phyloP scores from a whole-genome alignment of 2,113 vertebrate genomes.

The Camarhynchus parvulus region DNA sequence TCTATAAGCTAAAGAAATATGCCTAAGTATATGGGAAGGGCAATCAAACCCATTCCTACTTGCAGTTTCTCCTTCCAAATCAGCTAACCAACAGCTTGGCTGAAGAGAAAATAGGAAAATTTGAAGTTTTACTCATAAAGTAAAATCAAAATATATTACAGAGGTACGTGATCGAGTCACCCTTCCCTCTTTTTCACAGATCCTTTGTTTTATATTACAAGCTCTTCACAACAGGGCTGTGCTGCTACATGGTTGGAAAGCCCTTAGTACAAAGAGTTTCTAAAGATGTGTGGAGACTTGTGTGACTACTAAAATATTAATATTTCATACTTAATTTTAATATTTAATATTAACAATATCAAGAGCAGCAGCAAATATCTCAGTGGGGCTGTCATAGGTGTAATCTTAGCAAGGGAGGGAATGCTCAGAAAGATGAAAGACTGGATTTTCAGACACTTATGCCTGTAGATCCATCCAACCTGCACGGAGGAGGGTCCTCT shows the following conservation, averaged over 20 bases:
- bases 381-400: slow-evolving; percentile 8
- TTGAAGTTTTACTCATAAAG: not conserved
- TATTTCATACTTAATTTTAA: slow-evolving; percentile 53
- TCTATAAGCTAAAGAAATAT: not conserved
- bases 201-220: not conserved
- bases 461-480: not conserved
- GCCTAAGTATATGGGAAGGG: not conserved
- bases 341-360: slow-evolving; percentile 59
- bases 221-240: not conserved
- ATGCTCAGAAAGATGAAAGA: not conserved
- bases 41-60: not conserved
- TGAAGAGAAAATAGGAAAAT: not conserved
- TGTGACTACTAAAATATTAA: slow-evolving; percentile 47
- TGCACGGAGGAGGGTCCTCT: not conserved
- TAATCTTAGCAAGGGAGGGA: not conserved
- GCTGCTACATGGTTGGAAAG: not conserved
- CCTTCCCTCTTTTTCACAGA: not conserved
- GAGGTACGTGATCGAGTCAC: not conserved
- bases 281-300: not conserved
- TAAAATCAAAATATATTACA: not conserved
- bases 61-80: not conserved
- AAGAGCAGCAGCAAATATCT: slow-evolving; percentile 19
- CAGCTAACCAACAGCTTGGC: not conserved
- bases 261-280: not conserved
- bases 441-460: not conserved